Base-by-base conservation (phyloP, 2,113 vertebrate species). In the Anguilla rostrata region DNA sequence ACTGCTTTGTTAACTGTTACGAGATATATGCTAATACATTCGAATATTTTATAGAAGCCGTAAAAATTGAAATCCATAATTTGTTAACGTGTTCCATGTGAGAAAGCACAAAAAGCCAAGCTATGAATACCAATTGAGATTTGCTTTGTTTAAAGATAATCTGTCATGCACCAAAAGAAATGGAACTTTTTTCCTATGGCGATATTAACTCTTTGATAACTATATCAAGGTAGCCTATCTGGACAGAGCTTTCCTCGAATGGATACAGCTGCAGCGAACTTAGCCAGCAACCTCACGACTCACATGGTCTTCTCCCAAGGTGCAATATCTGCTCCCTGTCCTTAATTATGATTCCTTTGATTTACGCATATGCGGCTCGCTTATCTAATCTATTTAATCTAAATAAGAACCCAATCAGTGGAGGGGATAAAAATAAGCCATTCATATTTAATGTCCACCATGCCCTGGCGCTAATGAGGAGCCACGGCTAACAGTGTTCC, bases 41-140 rank as follows among this genome's bases (percentile, higher is more conserved):
- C 91, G 86, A 94, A 93, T 94, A 92, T 91, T 96, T 96, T 96
- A 96, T 95, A 90, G 92, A 92, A 90, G 94, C 92, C 90, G 91
- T 96, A 96, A 96, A 96, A 91, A 90, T 84, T 90, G 88, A 94
- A 95, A 95, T 94, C 90, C 92, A 93, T 94, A 92, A 95, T 94
- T 95, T 93, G 90, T 89, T 93, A 94, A 92, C 91, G 92, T 95
- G 90, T 92, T 93, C 88, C 88, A 87, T 93, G 93, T 92, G 94
- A 94, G 93, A 95, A 89, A 90, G 90, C 86, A 90, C 87, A 93
- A 93, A 95, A 95, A 92, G 88, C 92, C 89, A 84, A 88, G 87
- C 90, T 90, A 86, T 94, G 95, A 95, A 96, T 95, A 94, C 92
- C 93, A 95, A 96, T 94, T 89, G 83, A 83, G 87, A 85, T 87